Conservation (phyloP, 2,888 invertebrate genomes). For the Hoplodrina ambigua region DNA sequence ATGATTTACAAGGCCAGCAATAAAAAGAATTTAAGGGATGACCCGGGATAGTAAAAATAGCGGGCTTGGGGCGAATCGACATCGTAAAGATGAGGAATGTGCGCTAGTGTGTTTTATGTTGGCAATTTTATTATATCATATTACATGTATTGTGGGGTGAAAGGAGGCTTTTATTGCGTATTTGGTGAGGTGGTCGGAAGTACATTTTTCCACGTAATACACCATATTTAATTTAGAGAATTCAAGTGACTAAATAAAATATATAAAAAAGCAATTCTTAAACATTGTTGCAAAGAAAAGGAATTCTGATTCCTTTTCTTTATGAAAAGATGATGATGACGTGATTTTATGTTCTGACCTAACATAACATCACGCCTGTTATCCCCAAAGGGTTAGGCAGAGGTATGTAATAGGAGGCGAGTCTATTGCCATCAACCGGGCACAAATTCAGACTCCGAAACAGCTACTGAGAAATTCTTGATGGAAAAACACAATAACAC, state of each 20-base stretch:
- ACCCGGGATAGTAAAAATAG: constrained; percentile 85
- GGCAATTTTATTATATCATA: constrained; percentile 78
- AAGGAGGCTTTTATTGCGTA: constrained; percentile 64
- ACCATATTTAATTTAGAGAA: constrained; percentile 10
- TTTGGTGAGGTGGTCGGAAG: constrained; percentile 32
- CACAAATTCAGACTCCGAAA: too few species aligned
- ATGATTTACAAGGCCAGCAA: constrained; percentile 90
- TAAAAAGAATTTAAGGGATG: constrained; percentile 91
- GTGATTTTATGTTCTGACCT: too few species aligned
- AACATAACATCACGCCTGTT: too few species aligned
- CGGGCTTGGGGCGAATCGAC: constrained; percentile 72
- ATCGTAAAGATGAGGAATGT: constrained; percentile 88
- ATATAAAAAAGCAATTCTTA: too few species aligned
- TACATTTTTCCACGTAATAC: constrained; percentile 15
- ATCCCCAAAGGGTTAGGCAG: too few species aligned
- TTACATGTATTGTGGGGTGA: constrained; percentile 64
- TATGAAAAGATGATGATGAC: too few species aligned
- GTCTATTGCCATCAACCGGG: too few species aligned
- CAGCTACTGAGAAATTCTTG: too few species aligned
- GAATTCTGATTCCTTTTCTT: too few species aligned
- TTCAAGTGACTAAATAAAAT: background rate
- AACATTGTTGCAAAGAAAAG: too few species aligned
- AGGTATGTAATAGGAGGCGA: too few species aligned
- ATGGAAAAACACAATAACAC: too few species aligned
- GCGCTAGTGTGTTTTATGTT: constrained; percentile 74